Base-by-base conservation (phyloP, 2,888 invertebrate genomes). In the Coleophora deauratella region DNA sequence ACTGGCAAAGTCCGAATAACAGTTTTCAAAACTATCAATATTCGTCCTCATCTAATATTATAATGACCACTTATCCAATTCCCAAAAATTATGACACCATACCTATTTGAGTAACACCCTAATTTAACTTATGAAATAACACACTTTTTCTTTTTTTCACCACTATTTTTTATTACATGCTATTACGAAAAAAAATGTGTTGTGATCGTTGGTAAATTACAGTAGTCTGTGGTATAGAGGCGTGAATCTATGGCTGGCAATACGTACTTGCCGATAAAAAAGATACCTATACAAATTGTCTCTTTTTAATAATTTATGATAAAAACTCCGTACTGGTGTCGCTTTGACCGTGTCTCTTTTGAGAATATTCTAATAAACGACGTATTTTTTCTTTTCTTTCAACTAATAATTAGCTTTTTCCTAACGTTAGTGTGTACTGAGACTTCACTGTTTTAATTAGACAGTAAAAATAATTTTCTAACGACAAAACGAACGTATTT, bases 41-140 rank as follows among this genome's bases (percentile, higher is more conserved):
- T 37, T 15, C 31, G 7, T 31, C 32, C 10, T 15, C 31, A 38
- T 38, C 38, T 32, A 38, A 40, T 35, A 40, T 30, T 30, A 40
- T n/a, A 35, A 35, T 40, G 8, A 32, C 33, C 9, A 34, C 42
- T 32, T 33, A 28, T 12, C 3, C 35, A 39, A 39, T 33, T 37
- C 14, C 31, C 21, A 21, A 21, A 39, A 40, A 36, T 36, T 37
- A 40, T 48, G 41, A 47, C 47, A 45, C 46, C 43, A 39, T 43
- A n/a, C n/a, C n/a, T n/a, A 51, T 52, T 50, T 45, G 49, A 44
- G 43, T 55, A 45, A 41, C 47, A 47, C 57, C 41, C 44, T 41
- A 60, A 54, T 59, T 62, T 62, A 55, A 47, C 47, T 56, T 61
- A 62, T 42, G 51, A 47, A 57, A 56, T 54, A 54, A 51, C 38